Conservation (phyloP, 1,140 invertebrate genomes). For the Augochlora pura region DNA sequence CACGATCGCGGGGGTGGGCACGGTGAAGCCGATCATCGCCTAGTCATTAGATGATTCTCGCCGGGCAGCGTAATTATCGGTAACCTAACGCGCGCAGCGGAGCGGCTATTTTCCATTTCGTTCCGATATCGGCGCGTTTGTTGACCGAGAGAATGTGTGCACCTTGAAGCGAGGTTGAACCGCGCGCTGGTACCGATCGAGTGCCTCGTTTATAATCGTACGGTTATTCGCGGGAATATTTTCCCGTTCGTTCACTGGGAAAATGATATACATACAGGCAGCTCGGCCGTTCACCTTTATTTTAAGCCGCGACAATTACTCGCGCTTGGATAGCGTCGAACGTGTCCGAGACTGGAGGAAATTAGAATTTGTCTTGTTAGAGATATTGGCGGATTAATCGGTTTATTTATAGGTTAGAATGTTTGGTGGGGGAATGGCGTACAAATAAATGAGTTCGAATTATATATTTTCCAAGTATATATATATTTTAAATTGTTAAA, state of each 20-base stretch:
- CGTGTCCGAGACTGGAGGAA: not conserved
- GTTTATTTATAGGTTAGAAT: not conserved
- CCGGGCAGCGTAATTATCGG: too few relatives aligned
- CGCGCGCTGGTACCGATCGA: not conserved
- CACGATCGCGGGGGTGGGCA: too few relatives aligned
- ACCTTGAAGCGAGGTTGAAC: not conserved
- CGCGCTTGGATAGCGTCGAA: not conserved
- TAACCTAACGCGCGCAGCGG: not conserved
- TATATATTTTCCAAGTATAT: too few relatives aligned
- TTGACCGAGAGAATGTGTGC: not conserved
- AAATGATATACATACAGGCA: not conserved
- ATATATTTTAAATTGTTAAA: too few relatives aligned
- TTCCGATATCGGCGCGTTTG: not conserved
- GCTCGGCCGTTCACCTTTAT: constrained; percentile 27
- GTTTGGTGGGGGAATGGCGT: not conserved
- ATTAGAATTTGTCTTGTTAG: constrained; percentile 30
- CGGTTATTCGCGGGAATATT: not conserved
- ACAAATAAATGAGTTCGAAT: not conserved
- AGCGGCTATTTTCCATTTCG: not conserved
- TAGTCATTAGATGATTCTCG: too few relatives aligned
- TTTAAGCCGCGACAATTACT: constrained; percentile 17
- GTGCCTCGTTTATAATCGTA: not conserved
- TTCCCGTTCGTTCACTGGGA: not conserved
- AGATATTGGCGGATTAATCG: not conserved
- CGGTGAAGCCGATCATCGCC: too few relatives aligned